Evolutionary conservation across 2,797 vertebrate species (phyloP), one percentile per base, ranked within the genome.

Genomic region (Sebastes ruberrimus): DNA sequence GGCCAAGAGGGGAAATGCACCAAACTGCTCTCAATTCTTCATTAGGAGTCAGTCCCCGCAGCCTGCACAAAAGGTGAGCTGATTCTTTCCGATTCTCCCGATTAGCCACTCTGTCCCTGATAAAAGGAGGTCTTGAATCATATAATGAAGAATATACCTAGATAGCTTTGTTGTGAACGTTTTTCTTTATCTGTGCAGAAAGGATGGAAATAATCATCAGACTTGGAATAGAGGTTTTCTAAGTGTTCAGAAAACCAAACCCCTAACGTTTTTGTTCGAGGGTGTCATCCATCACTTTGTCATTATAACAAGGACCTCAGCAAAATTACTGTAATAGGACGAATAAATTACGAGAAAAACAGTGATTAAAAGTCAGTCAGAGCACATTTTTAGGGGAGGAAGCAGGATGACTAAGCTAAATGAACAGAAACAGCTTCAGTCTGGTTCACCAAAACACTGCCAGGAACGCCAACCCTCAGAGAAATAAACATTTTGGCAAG

Each of bases 401-500:
- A 60, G 25, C 11, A 27, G 53, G 53, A 69, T 76, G 80, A 75
- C 49, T 68, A 4, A 62, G 32, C 25, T 30, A 38, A 63, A 28
- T 59, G 56, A 66, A 82, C 46, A 75, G 30, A 22, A 76, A 25
- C 32, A 16, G 28, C 35, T 71, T 52, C 10, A 23, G 4, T 61
- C 5, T 49, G 30, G n/a, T 46, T 71, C 53, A 61, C 33, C 23
- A 63, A 76, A 81, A 78, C 71, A 38, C 28, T 38, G 42, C 13
- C 59, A 70, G 32, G 63, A 64, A 70, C 38, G 61, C 46, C 75
- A 72, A 49, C 71, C 57, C 30, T 66, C 42, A 66, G 33, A 61
- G 53, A 86, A 61, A 63, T 28, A 83, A 74, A 77, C 55, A 70
- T 14, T 60, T 35, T 28, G 13, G 46, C 20, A 42, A 53, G 66